Conservation (phyloP, 2,113 vertebrate species). For the Vidua macroura region DNA sequence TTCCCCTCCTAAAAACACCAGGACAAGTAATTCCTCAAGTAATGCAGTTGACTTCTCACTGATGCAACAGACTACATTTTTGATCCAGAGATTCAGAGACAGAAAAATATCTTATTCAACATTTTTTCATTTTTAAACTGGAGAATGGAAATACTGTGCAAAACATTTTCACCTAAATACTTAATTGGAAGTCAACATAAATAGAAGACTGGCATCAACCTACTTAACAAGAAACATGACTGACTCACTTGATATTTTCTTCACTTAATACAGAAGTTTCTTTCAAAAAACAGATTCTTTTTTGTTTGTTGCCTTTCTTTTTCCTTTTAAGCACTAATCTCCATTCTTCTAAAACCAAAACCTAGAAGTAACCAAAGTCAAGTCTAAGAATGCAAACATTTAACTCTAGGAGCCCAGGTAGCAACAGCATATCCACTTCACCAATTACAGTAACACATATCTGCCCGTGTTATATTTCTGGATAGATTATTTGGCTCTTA, state of each 20-base stretch:
- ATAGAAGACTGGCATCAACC: constrained; percentile 10
- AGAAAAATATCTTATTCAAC: constrained; percentile 45
- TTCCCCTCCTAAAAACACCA: neutral
- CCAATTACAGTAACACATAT: neutral
- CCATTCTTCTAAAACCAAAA: neutral
- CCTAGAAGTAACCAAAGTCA: neutral
- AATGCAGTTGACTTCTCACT: constrained; percentile 9
- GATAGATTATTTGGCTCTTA: constrained; percentile 45
- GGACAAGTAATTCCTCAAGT: neutral
- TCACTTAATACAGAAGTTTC: neutral
- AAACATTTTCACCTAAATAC: constrained; percentile 57
- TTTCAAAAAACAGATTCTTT: neutral
- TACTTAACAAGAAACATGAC: neutral
- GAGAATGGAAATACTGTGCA: constrained; percentile 19
- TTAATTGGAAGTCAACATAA: constrained; percentile 38
- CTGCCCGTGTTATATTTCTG: constrained; percentile 25
- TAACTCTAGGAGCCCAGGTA: neutral
- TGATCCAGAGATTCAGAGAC: neutral
- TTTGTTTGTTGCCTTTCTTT: neutral
- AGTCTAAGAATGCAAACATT: neutral
- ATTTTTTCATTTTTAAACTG: constrained; percentile 46
- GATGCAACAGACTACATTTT: neutral
- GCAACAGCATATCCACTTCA: neutral
- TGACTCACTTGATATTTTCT: neutral
- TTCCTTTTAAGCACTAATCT: neutral